Base-by-base conservation (phyloP, 2,113 vertebrate species). In the Hiodon alosoides region DNA sequence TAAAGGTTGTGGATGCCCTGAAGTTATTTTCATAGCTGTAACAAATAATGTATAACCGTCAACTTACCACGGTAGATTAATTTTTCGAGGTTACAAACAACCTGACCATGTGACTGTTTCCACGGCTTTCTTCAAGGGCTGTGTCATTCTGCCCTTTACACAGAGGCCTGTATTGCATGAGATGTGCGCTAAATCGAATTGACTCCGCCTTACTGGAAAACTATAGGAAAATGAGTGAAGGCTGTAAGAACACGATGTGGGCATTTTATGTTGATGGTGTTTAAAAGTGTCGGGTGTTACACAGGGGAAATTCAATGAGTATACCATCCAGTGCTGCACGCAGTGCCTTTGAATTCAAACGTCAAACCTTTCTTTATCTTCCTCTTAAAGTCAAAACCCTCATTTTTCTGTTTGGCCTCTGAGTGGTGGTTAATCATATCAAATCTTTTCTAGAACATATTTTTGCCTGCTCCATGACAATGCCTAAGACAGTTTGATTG, bases 401-500 rank as follows among this genome's bases (percentile, higher is more conserved):
- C 4, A 11, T 48, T 47, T 54, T 4, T 62, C 7, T 46, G 7
- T 47, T 67, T 67, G 73, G 14, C 65, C 31, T 46, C 5, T 13
- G 46, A 16, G 6, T 11, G 65, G 64, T 58, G 64, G 72, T 73
- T 58, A 67, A 57, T 74, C 61, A 58, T 47, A 74, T 14, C 9
- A 59, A 75, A 68, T 67, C 31, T 67, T 75, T 54, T 67, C 48
- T 71, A 58, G 64, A 75, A 67, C 46, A 64, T 75, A 67, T 77
- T 80, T 79, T 74, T 68, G 53, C 75, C 76, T 69, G 74, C 64
- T 16, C 55, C 67, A 51, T 79, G 76, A 82, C 87, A 87, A 87
- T 73, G 82, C 83, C 82, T 85, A 84, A 89, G 91, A 89, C 89
- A 92, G 91, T 91, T 93, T 95, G 95, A 96, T 94, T 96, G 95